A percentile compares a stretch with the other conserved stretches of the same genome.
Evolutionary conservation across 2,888 invertebrate species (phyloP).

Genomic region (Dascillus cervinus): DNA sequence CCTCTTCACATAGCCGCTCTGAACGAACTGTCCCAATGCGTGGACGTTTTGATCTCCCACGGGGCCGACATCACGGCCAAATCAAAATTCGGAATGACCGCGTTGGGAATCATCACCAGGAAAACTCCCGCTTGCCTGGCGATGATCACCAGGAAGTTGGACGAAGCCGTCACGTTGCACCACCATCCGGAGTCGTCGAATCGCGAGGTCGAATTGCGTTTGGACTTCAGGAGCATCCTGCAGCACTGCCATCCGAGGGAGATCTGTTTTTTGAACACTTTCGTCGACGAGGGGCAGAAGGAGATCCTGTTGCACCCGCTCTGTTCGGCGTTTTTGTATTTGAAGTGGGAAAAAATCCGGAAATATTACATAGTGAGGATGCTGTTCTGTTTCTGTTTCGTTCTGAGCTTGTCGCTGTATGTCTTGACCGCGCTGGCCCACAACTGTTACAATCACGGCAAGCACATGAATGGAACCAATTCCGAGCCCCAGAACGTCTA

Average conservation of each 20-base stretch:
- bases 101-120: slow-evolving; percentile 74
- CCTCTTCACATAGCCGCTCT: slow-evolving; percentile 79
- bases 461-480: slow-evolving; percentile 51
- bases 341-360: slow-evolving; percentile 86
- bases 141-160: slow-evolving; percentile 74
- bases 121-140: slow-evolving; percentile 81
- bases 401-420: slow-evolving; percentile 72
- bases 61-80: slow-evolving; percentile 85
- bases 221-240: slow-evolving; percentile 74
- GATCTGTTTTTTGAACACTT: slow-evolving; percentile 78
- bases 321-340: slow-evolving; percentile 78
- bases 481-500: slow-evolving; percentile 64
- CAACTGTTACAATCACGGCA: slow-evolving; percentile 76
- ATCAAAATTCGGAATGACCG: slow-evolving; percentile 80
- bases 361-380: slow-evolving; percentile 78
- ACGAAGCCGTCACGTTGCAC: slow-evolving; percentile 70
- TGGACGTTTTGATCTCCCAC: slow-evolving; percentile 73
- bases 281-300: slow-evolving; percentile 83
- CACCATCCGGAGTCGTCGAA: slow-evolving; percentile 70
- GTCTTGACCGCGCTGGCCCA: slow-evolving; percentile 76
- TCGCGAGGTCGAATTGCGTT: slow-evolving; percentile 71
- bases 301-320: slow-evolving; percentile 79
- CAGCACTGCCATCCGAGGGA: slow-evolving; percentile 79
- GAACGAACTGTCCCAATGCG: slow-evolving; percentile 77
- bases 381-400: slow-evolving; percentile 71